Percentiles rank a stretch among this genome's conserved stretches.
These are phyloP conservation scores for Dysmachus trigonus DNA, from an alignment of 2,888 invertebrate species.

Conservation along the genomic window DNA sequence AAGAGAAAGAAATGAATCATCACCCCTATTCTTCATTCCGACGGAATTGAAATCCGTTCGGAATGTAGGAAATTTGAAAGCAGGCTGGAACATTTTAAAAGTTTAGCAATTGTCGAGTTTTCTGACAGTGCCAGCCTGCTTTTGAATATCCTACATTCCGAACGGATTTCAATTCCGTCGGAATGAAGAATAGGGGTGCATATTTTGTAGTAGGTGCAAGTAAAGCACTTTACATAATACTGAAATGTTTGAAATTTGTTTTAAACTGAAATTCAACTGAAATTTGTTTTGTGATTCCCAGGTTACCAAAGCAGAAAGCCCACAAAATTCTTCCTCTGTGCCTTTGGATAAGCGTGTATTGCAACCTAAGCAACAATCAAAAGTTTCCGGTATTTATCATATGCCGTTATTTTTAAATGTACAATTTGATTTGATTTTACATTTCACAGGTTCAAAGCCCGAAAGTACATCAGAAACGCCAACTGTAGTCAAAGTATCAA, in stretches of 20 bases:
- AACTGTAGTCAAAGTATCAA: slow-evolving; percentile 67
- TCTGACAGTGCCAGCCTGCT: too few relatives aligned
- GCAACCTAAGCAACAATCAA: slow-evolving; percentile 72
- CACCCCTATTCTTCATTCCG: too few relatives aligned
- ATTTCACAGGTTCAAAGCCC: slow-evolving; percentile 53
- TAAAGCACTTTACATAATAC: neutral
- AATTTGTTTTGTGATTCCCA: slow-evolving; percentile 30
- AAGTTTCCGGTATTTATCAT: slow-evolving; percentile 60
- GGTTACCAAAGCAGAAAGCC: slow-evolving; percentile 64
- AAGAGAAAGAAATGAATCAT: too few relatives aligned
- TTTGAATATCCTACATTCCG: too few relatives aligned
- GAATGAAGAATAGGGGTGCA: too few relatives aligned
- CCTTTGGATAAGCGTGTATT: slow-evolving; percentile 73
- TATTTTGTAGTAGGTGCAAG: neutral
- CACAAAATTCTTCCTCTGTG: slow-evolving; percentile 58
- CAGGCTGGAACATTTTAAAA: too few relatives aligned
- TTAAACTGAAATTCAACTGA: neutral
- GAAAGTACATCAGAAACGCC: slow-evolving; percentile 53
- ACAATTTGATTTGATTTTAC: neutral
- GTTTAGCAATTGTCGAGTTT: too few relatives aligned
- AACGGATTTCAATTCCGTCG: too few relatives aligned
- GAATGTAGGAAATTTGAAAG: too few relatives aligned
- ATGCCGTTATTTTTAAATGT: neutral
- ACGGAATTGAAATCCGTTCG: too few relatives aligned
- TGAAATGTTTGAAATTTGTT: neutral